A percentile compares a stretch with the other conserved stretches of the same genome.
Evolutionary conservation across 2,797 vertebrate species (phyloP).

Genomic region (Smutsia gigantea): DNA sequence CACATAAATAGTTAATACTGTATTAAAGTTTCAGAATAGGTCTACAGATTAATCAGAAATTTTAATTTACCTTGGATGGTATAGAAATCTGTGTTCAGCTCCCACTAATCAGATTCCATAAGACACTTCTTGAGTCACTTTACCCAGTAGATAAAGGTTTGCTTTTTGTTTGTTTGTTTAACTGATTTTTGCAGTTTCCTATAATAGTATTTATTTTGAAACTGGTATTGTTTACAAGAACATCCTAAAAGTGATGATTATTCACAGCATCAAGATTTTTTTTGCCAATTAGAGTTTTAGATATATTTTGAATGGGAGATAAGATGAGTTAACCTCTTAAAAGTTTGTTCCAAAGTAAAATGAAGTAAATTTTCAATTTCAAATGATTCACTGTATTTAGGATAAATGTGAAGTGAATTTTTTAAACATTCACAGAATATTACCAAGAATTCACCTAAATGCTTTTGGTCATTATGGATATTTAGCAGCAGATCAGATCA

Average conservation of each 20-base stretch:
- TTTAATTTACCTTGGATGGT: not conserved
- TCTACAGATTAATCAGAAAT: not conserved
- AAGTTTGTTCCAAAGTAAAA: not conserved
- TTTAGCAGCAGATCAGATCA: not conserved
- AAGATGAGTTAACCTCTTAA: not conserved
- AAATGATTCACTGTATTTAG: not conserved
- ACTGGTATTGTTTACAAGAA: not conserved
- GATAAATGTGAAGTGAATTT: not conserved
- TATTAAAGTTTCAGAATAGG: not conserved
- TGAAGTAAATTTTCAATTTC: not conserved
- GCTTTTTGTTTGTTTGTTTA: not conserved
- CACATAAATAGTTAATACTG: not conserved
- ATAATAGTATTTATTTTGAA: not conserved
- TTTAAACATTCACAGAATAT: not conserved
- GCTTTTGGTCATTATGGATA: not conserved
- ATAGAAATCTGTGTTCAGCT: not conserved
- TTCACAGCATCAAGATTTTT: not conserved
- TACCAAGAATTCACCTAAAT: not conserved
- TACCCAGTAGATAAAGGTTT: not conserved
- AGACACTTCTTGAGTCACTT: not conserved
- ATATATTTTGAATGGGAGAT: not conserved
- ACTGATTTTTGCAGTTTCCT: not conserved
- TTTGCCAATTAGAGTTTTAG: not conserved
- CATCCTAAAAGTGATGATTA: not conserved
- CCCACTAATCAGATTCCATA: not conserved